phyloP scores from a whole-genome alignment of 2,888 invertebrate genomes.

The Harmothoe impar region DNA sequence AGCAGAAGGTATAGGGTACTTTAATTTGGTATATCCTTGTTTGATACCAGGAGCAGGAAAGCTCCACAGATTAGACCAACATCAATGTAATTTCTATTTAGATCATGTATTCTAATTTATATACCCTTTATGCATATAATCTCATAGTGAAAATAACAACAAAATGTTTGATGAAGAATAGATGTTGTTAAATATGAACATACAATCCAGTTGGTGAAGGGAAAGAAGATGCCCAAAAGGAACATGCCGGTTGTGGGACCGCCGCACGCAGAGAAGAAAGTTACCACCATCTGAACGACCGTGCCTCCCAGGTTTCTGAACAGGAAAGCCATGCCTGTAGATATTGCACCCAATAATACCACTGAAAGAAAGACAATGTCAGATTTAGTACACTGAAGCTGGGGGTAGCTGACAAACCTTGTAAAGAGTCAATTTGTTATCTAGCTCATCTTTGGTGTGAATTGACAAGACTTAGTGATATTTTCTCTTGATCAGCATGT shows the following conservation, averaged over 20 bases:
- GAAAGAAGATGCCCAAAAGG: constrained; percentile 1
- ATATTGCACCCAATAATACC: not conserved
- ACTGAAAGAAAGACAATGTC: not conserved
- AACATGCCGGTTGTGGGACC: not conserved
- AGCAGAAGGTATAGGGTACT: no score
- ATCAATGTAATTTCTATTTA: no score
- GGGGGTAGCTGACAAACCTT: not conserved
- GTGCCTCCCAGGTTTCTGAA: not conserved
- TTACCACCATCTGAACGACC: not conserved
- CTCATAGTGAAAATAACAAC: no score
- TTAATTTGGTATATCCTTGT: no score
- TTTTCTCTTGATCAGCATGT: not conserved
- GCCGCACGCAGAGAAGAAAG: not conserved
- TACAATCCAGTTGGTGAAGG: constrained; percentile 5
- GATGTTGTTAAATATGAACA: not conserved
- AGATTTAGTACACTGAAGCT: not conserved
- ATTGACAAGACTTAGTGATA: not conserved
- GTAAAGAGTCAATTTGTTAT: not conserved
- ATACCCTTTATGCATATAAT: no score
- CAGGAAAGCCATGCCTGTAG: not conserved
- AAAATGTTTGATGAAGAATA: no score
- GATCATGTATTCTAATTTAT: no score
- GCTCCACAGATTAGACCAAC: no score
- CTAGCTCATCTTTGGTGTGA: not conserved
- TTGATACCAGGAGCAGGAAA: no score